Evolutionary conservation across 2,888 invertebrate species (phyloP).

Genomic region (Parasteatoda lunata): DNA sequence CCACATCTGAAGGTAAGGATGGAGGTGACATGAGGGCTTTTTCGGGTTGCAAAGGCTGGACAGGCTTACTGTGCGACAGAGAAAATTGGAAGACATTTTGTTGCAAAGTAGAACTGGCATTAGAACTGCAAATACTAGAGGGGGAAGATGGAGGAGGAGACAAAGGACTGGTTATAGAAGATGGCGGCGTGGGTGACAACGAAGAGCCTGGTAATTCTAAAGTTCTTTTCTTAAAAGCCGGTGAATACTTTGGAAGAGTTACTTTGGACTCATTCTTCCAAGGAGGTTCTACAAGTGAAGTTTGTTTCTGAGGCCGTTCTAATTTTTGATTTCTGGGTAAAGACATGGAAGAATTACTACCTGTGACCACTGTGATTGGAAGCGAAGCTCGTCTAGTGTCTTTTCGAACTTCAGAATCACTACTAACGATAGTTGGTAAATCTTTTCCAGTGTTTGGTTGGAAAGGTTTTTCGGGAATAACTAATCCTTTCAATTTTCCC

Average conservation of each 20-base stretch:
- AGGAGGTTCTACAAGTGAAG: conserved; percentile 67
- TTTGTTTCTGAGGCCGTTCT: conserved; percentile 48
- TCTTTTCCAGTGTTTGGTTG: conserved; percentile 80
- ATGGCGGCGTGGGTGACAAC: conserved; percentile 76
- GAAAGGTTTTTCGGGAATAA: conserved; percentile 83
- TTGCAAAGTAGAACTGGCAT: conserved; percentile 52
- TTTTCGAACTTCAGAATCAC: conserved; percentile 41
- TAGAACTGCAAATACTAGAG: conserved; percentile 60
- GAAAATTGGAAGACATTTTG: conserved; percentile 68
- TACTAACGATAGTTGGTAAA: conserved; percentile 67
- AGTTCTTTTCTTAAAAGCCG: conserved; percentile 85
- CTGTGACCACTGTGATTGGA: conserved; percentile 49
- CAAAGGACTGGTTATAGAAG: conserved; percentile 55
- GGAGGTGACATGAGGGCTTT: conserved; percentile 67
- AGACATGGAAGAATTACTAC: conserved; percentile 30
- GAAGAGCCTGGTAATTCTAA: conserved; percentile 73
- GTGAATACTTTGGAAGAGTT: conserved; percentile 84
- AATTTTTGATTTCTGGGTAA: conserved; percentile 38
- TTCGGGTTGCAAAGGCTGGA: conserved; percentile 67
- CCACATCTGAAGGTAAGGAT: conserved; percentile 52
- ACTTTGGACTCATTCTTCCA: conserved; percentile 70
- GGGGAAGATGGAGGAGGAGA: conserved; percentile 66
- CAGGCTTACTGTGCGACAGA: conserved; percentile 72
- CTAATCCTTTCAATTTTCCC: conserved; percentile 89
- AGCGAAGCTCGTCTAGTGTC: conserved; percentile 47